phyloP scores from a whole-genome alignment of 2,797 vertebrate species.

The Nyctibius grandis region DNA sequence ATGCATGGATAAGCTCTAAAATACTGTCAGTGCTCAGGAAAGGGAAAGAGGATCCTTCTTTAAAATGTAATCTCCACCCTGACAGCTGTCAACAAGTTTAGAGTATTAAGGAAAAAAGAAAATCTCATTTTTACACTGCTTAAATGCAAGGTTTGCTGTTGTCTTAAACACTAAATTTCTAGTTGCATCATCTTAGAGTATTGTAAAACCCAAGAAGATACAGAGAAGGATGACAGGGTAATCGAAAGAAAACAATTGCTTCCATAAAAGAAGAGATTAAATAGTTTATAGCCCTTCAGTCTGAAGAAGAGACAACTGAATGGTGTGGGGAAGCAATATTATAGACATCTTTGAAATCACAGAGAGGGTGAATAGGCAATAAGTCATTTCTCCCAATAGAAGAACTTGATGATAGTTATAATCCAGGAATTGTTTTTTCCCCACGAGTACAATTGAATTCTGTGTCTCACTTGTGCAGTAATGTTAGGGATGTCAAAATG shows the following conservation, averaged over 20 bases:
- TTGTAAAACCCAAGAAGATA: background rate
- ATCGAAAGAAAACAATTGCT: background rate
- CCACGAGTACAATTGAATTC: background rate
- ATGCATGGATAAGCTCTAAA: background rate
- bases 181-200: background rate
- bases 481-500: background rate
- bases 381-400: background rate
- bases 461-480: background rate
- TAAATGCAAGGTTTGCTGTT: background rate
- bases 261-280: background rate
- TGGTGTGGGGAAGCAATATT: background rate
- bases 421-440: background rate
- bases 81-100: background rate
- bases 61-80: background rate
- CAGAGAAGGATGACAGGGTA: background rate
- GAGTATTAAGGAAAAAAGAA: background rate
- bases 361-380: background rate
- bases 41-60: background rate
- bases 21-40: background rate
- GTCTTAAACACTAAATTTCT: background rate
- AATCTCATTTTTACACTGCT: background rate
- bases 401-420: background rate
- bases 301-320: background rate
- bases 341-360: background rate
- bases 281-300: background rate